Conservation (phyloP, 2,888 invertebrate species). For the Branchellion lobata region DNA sequence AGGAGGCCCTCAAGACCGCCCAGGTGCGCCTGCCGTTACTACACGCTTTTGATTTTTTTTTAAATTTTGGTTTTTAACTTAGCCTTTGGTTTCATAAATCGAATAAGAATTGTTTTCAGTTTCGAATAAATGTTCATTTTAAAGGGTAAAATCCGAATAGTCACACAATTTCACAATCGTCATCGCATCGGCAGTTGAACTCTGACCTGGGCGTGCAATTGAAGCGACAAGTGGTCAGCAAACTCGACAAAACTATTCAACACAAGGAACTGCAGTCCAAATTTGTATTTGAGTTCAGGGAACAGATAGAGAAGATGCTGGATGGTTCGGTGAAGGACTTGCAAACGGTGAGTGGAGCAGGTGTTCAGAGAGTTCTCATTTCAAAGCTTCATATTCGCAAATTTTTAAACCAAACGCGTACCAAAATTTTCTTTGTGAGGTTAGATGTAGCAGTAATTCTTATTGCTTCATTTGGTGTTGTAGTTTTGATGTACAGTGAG, state of each 20-base stretch:
- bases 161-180: too few relatives aligned
- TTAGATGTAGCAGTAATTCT: background rate
- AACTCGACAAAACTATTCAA: slow-evolving; percentile 17
- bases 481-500: background rate
- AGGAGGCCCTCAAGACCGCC: background rate
- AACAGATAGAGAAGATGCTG: slow-evolving; percentile 33
- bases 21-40: background rate
- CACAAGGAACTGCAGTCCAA: slow-evolving; percentile 35
- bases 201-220: slow-evolving; percentile 21
- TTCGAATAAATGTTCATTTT: too few relatives aligned
- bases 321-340: slow-evolving; percentile 23
- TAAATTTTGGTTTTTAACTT: too few relatives aligned
- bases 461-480: background rate
- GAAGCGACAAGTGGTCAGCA: slow-evolving; percentile 15
- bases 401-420: background rate
- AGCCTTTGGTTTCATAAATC: too few relatives aligned
- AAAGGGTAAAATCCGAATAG: too few relatives aligned
- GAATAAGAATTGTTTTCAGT: too few relatives aligned
- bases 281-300: slow-evolving; percentile 24
- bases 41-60: background rate
- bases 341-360: slow-evolving; percentile 11
- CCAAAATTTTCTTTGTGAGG: background rate
- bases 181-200: slow-evolving; percentile 21
- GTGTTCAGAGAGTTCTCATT: background rate
- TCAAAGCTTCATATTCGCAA: background rate